These are phyloP conservation scores for Lepisosteus osseus DNA, from an alignment of 2,113 vertebrate species.

Conservation along the genomic window DNA sequence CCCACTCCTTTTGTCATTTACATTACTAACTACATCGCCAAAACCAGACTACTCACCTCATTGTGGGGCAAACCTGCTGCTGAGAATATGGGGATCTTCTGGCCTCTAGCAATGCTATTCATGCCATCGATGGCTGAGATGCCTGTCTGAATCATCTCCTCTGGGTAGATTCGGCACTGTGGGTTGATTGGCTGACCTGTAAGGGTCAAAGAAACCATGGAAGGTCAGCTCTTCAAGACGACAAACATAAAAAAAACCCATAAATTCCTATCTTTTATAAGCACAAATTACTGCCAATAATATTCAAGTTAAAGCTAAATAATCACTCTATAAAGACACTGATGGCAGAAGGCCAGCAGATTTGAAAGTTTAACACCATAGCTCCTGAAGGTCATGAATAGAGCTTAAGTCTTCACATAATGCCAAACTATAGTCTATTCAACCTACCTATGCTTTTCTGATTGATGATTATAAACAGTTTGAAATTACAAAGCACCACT, in stretches of 20 bases:
- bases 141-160: constrained; percentile 79
- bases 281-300: no score
- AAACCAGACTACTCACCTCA: constrained; percentile 51
- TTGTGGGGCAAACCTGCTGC: constrained; percentile 78
- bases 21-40: no score
- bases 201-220: background rate
- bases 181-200: constrained; percentile 77
- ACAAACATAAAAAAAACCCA: background rate
- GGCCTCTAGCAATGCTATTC: constrained; percentile 77
- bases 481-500: background rate
- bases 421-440: background rate
- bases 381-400: no score
- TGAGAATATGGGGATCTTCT: constrained; percentile 79
- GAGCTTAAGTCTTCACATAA: no score
- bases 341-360: no score
- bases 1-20: no score
- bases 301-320: no score
- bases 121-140: constrained; percentile 78
- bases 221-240: background rate
- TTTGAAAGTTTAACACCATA: no score
- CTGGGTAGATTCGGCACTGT: constrained; percentile 76
- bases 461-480: background rate
- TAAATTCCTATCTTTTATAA: background rate
- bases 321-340: no score
- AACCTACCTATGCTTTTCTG: background rate